A percentile compares a stretch with the other conserved stretches of the same genome.
Evolutionary conservation across 1,140 invertebrate species (phyloP).

Genomic region (Nephila pilipes): DNA sequence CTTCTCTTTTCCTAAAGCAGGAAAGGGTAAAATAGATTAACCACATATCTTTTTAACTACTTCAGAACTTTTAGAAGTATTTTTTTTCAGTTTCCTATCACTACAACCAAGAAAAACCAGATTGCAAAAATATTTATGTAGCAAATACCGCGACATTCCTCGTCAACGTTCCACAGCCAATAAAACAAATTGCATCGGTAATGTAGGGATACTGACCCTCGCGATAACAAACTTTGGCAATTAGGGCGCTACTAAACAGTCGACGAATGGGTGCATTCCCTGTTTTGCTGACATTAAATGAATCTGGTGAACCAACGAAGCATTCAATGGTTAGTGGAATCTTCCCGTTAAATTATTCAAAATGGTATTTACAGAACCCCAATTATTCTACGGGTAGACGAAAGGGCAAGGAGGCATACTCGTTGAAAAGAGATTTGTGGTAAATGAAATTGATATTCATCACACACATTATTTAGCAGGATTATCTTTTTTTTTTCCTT

Average conservation of each 20-base stretch:
- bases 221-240: slow-evolving; percentile 39
- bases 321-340: neutral
- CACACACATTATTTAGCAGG: neutral
- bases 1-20: too few species aligned
- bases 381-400: neutral
- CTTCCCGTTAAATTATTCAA: slow-evolving; percentile 36
- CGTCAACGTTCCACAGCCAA: neutral
- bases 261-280: neutral
- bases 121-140: neutral
- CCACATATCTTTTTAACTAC: neutral
- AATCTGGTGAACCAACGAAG: slow-evolving; percentile 32
- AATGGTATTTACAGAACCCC: slow-evolving; percentile 16
- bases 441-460: neutral
- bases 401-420: neutral
- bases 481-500: neutral
- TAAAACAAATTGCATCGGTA: slow-evolving; percentile 25
- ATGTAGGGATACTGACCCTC: slow-evolving; percentile 17
- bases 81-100: neutral
- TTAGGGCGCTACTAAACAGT: slow-evolving; percentile 24
- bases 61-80: neutral
- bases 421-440: neutral
- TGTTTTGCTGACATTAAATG: slow-evolving; percentile 8
- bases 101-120: neutral
- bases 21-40: too few species aligned
- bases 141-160: neutral